phyloP scores from a whole-genome alignment of 2,113 vertebrate species.

The Hemiscyllium ocellatum region DNA sequence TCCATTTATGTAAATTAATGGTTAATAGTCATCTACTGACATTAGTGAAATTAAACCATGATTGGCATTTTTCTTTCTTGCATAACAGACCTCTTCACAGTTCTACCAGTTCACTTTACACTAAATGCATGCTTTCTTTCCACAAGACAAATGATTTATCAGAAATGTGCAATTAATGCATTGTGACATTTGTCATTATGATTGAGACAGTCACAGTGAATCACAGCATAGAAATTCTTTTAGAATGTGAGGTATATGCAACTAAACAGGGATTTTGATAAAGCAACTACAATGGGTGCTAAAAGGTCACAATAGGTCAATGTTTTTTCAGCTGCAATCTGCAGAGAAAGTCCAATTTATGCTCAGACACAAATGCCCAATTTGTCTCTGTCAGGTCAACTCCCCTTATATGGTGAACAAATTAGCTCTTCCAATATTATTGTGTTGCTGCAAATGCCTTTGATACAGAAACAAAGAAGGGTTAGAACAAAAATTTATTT shows the following conservation, averaged over 20 bases:
- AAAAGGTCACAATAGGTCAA: not conserved
- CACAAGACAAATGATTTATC: not conserved
- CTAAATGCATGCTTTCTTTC: not conserved
- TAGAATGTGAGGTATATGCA: not conserved
- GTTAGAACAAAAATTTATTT: not conserved
- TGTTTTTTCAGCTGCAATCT: not conserved
- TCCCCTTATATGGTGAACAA: not conserved
- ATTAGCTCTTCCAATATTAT: not conserved
- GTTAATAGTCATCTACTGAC: not conserved
- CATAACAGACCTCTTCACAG: not conserved
- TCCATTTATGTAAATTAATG: not conserved
- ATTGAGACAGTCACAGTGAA: not conserved
- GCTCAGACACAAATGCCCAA: not conserved
- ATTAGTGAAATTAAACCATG: not conserved
- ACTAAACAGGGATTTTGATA: not conserved
- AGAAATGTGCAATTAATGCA: not conserved
- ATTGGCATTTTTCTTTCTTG: not conserved
- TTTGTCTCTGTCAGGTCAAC: not conserved
- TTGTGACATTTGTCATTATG: not conserved
- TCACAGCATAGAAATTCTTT: not conserved
- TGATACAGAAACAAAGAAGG: not conserved
- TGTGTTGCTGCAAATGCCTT: not conserved
- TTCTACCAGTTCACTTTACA: not conserved
- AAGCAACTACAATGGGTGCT: not conserved
- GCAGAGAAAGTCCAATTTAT: not conserved